phyloP scores from a whole-genome alignment of 37 sponge, comb jelly and placozoan species.

The Hexactinellida sp. region DNA sequence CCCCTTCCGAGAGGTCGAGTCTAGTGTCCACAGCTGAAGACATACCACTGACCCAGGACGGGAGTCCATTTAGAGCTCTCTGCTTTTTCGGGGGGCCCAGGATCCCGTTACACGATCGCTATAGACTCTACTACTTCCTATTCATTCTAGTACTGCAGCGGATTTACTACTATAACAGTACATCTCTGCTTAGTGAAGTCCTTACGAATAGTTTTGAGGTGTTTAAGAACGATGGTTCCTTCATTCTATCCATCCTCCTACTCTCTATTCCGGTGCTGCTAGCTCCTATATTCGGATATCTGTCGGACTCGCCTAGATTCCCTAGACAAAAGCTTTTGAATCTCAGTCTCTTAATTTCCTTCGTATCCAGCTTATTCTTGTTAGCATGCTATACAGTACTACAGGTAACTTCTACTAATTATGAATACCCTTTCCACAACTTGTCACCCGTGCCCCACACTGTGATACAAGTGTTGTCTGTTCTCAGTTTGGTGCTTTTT shows the following conservation, averaged over 20 bases:
- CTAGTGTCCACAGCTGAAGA: background rate
- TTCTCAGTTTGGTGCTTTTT: background rate
- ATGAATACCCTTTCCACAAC: background rate
- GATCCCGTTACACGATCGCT: background rate
- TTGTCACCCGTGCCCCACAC: background rate
- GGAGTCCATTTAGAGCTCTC: background rate
- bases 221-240: background rate
- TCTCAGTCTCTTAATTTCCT: background rate
- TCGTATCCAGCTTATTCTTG: background rate
- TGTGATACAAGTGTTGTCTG: background rate
- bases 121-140: background rate
- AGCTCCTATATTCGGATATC: background rate
- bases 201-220: background rate
- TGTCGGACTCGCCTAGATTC: background rate
- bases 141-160: background rate
- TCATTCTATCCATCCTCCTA: background rate
- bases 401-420: background rate
- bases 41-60: background rate
- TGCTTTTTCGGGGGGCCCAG: background rate
- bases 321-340: background rate
- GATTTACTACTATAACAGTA: background rate
- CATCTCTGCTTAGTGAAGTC: background rate
- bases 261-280: background rate
- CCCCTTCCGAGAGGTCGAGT: background rate
- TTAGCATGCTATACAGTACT: background rate